Percentiles rank a stretch among this genome's conserved stretches.
These are phyloP conservation scores for Ailurus styani DNA, from an alignment of 2,113 vertebrate genomes.

Conservation along the genomic window DNA sequence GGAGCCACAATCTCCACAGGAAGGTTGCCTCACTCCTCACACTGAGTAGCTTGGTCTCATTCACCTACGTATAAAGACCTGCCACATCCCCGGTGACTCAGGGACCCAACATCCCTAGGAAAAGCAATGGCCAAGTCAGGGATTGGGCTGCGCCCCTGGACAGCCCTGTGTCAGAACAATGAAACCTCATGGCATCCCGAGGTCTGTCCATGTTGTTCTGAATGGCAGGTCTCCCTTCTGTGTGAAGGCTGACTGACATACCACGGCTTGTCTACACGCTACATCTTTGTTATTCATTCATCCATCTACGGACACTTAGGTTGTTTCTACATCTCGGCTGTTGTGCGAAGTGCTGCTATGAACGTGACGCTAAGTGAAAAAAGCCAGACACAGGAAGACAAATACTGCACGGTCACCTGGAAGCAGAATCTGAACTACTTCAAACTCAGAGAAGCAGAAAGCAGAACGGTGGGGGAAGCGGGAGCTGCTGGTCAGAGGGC, in stretches of 20 bases:
- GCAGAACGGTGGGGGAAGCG: accelerated
- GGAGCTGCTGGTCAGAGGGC: not conserved
- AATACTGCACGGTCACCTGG: not conserved
- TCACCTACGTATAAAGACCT: not conserved
- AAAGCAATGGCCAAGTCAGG: not conserved
- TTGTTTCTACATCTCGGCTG: not conserved
- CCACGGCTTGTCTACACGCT: accelerated
- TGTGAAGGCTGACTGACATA: not conserved
- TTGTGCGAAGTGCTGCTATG: too few species aligned
- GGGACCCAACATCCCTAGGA: not conserved
- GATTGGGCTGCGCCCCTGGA: not conserved
- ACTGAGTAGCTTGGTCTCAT: accelerated
- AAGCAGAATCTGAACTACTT: not conserved
- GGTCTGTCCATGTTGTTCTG: accelerated
- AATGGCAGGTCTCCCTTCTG: not conserved
- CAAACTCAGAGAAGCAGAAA: not conserved
- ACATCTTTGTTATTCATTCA: not conserved
- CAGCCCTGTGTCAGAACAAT: not conserved
- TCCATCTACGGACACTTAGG: not conserved
- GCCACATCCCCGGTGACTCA: accelerated
- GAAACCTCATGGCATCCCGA: accelerated
- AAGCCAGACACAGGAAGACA: not conserved
- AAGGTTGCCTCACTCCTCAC: not conserved
- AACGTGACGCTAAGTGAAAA: not conserved
- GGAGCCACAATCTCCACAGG: accelerated